These are phyloP conservation scores for Bombyx mori DNA, from an alignment of 1,140 invertebrate genomes.

Conservation along the genomic window ASM3026992v2 NC_085114.1:8855001-8855500, in stretches of 20 bases:
- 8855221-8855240: no score
- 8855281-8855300: no score
- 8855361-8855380: conserved; percentile 1
- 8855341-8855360: no score
- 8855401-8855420: conserved; percentile 19
- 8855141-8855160: no score
- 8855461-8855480: conserved; percentile 41
- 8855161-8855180: no score
- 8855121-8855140: neutral
- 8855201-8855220: no score
- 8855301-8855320: no score
- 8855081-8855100: neutral
- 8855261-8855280: no score
- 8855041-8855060: conserved; percentile 1
- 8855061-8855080: neutral
- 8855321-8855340: neutral
- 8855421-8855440: conserved; percentile 23
- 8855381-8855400: conserved; percentile 5
- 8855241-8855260: no score
- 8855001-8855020: conserved; percentile 36
- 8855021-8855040: conserved; percentile 6
- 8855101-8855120: neutral
- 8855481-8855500: conserved; percentile 47
- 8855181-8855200: no score
- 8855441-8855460: conserved; percentile 47